Evolutionary conservation across 2,113 vertebrate species (phyloP).

Genomic region (Laticauda laticaudata): DNA sequence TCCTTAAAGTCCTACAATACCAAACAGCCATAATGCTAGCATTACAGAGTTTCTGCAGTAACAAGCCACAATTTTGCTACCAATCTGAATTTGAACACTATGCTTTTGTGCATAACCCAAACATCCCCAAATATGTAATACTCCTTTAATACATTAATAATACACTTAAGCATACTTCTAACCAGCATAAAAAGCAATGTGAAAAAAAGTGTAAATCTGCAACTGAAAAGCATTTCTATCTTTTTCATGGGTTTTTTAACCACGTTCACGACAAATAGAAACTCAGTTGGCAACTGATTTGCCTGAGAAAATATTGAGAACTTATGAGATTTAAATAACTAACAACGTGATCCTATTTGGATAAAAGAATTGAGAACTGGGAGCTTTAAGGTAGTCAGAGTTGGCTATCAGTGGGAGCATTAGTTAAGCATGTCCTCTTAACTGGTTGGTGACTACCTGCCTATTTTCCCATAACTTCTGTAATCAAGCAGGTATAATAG

Average conservation of each 20-base stretch:
- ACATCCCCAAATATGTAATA: neutral
- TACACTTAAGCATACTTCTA: neutral
- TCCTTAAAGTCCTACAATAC: neutral
- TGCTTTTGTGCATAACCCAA: neutral
- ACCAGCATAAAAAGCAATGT: neutral
- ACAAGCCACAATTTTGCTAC: neutral
- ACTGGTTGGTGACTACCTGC: slow-evolving; percentile 7
- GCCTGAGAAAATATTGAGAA: neutral
- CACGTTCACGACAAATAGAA: neutral
- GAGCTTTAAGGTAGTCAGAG: neutral
- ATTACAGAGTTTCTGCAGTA: neutral
- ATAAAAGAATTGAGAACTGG: neutral
- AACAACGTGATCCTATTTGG: slow-evolving; percentile 2
- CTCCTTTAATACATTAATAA: neutral
- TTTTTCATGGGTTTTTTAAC: neutral
- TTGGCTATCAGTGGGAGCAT: slow-evolving; percentile 2
- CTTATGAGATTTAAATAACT: neutral
- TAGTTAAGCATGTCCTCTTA: slow-evolving; percentile 5
- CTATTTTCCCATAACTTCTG: slow-evolving; percentile 10
- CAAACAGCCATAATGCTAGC: neutral
- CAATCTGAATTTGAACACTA: neutral
- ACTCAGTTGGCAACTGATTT: neutral
- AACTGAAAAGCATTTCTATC: neutral
- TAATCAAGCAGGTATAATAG: slow-evolving; percentile 23
- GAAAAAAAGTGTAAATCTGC: neutral